Base-by-base conservation (phyloP, 2,797 vertebrate species). In the Oreochromis grahami region DNA sequence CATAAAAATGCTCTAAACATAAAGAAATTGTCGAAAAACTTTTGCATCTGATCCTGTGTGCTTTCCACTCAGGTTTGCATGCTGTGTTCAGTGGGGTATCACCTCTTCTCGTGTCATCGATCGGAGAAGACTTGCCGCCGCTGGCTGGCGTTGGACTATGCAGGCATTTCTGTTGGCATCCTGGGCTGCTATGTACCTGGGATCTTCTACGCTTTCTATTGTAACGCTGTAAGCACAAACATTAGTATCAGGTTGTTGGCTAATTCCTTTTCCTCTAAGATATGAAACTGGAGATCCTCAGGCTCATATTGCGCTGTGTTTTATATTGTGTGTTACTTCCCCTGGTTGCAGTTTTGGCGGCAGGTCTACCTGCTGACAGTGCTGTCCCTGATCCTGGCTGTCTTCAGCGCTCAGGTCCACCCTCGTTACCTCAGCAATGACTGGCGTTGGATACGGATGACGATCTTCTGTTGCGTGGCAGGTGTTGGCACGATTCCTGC, bases 161-260 rank as follows among this genome's bases (percentile, higher is more conserved):
- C 98, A 0, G 99, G 99, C 52, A 99, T 99, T 91, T 99, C 98
- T 68, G 96, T 99, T 0, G 98, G 98, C 15, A 99, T 99, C 94
- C 95, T 99, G 86, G 99, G 99, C 91, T 99, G 99, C 89, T 99
- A 99, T 0, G 98, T 99, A 17, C 99, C 99, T 0, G 99, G 98
- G 45, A 97, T 99, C 70, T 99, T 99, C 95, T 99, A 99, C 8
- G 98, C 98, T 19, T 99, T 99, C 95, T 99, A 99, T 89, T 99
- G 99, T 92, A 97, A 97, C 60, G 96, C 97, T 4, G 99, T 99
- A 95, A 94, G 98, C 83, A 17, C 3, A 10, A 76, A 56, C 2
- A 10, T 13, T n/a, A n/a, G 7, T 26, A 5, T 10, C 36, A 11
- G 26, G 7, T 24, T 70, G 26, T 26, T 72, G 17, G 29, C 15